phyloP scores from a whole-genome alignment of 2,888 invertebrate species.

The Eupeodes latifasciatus region DNA sequence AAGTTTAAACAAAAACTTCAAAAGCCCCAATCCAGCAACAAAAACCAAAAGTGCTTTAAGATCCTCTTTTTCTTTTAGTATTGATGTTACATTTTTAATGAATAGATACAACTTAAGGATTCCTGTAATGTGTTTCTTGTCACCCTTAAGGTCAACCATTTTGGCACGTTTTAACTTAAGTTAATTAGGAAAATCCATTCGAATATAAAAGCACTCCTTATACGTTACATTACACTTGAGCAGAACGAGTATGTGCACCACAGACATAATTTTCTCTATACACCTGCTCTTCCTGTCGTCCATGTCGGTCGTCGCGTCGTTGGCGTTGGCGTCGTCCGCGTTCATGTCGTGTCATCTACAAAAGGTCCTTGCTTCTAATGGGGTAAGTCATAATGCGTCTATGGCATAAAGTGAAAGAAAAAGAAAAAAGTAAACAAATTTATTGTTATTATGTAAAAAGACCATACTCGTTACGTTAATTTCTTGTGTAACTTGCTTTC shows the following conservation, averaged over 20 bases:
- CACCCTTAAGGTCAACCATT: slow-evolving; percentile 58
- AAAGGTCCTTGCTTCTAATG: slow-evolving; percentile 53
- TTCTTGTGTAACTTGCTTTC: slow-evolving; percentile 71
- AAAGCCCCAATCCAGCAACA: too few species aligned
- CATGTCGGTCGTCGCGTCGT: neutral
- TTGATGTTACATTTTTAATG: neutral
- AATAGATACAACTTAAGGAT: neutral
- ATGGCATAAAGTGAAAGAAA: slow-evolving; percentile 16
- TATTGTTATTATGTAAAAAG: slow-evolving; percentile 72
- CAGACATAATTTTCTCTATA: slow-evolving; percentile 46
- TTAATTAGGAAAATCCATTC: slow-evolving; percentile 54
- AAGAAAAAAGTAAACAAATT: slow-evolving; percentile 54
- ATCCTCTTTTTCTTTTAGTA: neutral
- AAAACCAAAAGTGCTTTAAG: too few species aligned
- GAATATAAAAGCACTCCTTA: neutral
- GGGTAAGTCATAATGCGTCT: slow-evolving; percentile 21
- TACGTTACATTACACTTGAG: slow-evolving; percentile 3
- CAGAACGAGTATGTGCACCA: slow-evolving; percentile 24
- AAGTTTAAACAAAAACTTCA: too few species aligned
- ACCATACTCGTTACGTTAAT: slow-evolving; percentile 72
- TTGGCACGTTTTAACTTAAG: slow-evolving; percentile 70
- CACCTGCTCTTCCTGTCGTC: slow-evolving; percentile 49
- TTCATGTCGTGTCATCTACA: slow-evolving; percentile 13
- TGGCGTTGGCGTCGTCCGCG: neutral
- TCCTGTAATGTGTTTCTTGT: neutral